Percentiles rank a stretch among this genome's conserved stretches.
Conservation (phyloP, 2,113 vertebrate species). For the Cephalopterus ornatus region DNA sequence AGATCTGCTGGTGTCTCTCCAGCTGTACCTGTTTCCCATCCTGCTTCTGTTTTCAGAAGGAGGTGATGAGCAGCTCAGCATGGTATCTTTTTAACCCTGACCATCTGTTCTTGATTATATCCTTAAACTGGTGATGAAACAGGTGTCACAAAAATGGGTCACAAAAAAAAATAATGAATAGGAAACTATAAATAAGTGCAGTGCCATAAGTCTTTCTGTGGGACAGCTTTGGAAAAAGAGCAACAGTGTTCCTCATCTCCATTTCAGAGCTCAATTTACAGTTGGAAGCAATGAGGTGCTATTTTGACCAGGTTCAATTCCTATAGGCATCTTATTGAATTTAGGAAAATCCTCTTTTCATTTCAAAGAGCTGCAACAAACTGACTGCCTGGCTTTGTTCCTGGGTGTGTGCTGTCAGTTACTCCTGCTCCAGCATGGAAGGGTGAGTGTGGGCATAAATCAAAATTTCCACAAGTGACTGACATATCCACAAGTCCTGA, state of each 20-base stretch:
- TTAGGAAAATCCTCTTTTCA: neutral
- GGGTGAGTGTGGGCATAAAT: neutral
- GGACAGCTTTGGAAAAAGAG: neutral
- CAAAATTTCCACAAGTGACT: neutral
- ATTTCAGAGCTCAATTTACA: neutral
- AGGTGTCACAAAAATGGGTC: neutral
- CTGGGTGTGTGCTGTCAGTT: neutral
- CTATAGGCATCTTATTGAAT: neutral
- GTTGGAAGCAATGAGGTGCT: neutral
- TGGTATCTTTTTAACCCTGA: neutral
- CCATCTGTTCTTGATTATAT: neutral
- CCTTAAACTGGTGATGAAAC: neutral
- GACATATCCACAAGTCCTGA: neutral
- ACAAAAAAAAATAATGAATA: accelerated
- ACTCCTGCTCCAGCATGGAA: neutral
- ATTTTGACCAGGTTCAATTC: too few relatives aligned
- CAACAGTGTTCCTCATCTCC: neutral
- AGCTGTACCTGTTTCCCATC: neutral
- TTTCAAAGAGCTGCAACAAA: neutral
- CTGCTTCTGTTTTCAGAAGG: neutral
- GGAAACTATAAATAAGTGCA: neutral
- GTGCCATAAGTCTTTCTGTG: neutral
- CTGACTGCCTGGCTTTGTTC: neutral
- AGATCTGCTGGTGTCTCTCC: neutral
- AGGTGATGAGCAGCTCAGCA: neutral